Percentiles rank a stretch among this genome's conserved stretches.
Conservation (phyloP, 2,888 invertebrate genomes). For the Hoplodrina ambigua region DNA sequence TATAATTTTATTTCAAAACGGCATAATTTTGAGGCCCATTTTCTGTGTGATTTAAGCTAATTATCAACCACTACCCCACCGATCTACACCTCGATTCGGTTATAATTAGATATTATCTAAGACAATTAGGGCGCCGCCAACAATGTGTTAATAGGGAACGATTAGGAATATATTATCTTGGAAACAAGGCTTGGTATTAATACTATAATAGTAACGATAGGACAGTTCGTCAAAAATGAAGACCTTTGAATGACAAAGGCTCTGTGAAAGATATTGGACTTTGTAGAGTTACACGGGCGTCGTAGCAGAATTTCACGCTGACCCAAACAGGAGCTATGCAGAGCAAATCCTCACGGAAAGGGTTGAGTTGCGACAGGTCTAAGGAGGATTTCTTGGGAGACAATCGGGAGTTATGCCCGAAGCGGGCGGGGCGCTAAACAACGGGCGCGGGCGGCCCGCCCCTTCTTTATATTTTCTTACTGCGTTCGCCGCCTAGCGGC, state of each 20-base stretch:
- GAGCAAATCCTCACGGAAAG: slow-evolving; percentile 86
- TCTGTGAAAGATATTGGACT: slow-evolving; percentile 75
- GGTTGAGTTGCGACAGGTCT: slow-evolving; percentile 89
- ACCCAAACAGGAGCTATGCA: slow-evolving; percentile 89
- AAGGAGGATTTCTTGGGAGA: slow-evolving; percentile 89
- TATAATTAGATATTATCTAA: slow-evolving; percentile 56
- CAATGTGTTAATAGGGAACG: slow-evolving; percentile 57
- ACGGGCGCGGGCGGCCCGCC: slow-evolving; percentile 90
- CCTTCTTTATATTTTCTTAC: slow-evolving; percentile 93
- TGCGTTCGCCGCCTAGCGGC: slow-evolving; percentile 90
- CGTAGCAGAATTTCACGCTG: slow-evolving; percentile 87
- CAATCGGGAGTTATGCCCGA: slow-evolving; percentile 90
- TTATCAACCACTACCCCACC: slow-evolving; percentile 54
- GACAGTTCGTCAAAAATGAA: slow-evolving; percentile 63
- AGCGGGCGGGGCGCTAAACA: slow-evolving; percentile 90
- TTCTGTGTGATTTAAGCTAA: slow-evolving; percentile 58
- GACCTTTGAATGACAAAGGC: slow-evolving; percentile 72
- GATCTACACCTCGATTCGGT: slow-evolving; percentile 49
- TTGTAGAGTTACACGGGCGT: slow-evolving; percentile 79
- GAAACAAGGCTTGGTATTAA: slow-evolving; percentile 32
- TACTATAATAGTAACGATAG: slow-evolving; percentile 27
- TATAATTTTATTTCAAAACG: slow-evolving; percentile 42
- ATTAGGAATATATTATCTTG: slow-evolving; percentile 44
- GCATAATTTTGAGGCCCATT: slow-evolving; percentile 42
- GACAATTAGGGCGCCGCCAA: slow-evolving; percentile 54